phyloP scores from a whole-genome alignment of 2,797 vertebrate species.

The Glossophaga mutica region DNA sequence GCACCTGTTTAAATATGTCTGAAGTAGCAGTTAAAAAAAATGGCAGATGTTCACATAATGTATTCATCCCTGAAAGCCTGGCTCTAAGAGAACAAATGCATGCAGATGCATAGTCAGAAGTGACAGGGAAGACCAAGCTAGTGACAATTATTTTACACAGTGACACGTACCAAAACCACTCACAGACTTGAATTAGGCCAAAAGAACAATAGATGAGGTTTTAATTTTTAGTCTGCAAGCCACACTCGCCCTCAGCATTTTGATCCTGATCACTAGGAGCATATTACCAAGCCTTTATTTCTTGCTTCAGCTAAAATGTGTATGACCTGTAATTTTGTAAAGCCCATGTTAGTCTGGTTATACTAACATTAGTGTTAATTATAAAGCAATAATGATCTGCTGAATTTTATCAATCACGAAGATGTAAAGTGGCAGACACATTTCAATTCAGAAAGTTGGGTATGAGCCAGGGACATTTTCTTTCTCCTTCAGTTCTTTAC shows the following conservation, averaged over 20 bases:
- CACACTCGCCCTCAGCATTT: neutral
- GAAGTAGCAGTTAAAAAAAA: conserved; percentile 11
- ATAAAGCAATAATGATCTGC: neutral
- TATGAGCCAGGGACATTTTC: neutral
- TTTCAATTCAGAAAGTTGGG: neutral
- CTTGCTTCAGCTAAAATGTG: neutral
- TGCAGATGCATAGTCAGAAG: neutral
- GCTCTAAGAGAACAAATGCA: conserved; percentile 1
- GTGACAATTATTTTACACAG: neutral
- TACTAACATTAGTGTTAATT: neutral
- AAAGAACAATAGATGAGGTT: neutral
- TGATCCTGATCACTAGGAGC: neutral
- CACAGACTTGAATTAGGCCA: neutral
- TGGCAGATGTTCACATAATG: conserved; percentile 53
- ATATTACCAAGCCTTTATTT: neutral
- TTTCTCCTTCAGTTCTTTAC: neutral
- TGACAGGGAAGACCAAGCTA: neutral
- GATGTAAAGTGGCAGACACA: neutral
- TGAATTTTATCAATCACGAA: neutral
- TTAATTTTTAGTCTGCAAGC: neutral
- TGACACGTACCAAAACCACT: neutral
- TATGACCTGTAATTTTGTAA: neutral
- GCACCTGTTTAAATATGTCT: conserved; percentile 35
- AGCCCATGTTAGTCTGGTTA: neutral
- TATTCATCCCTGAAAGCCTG: conserved; percentile 46